Evolutionary conservation across 1,140 invertebrate species (phyloP).

Genomic region (Octopus bimaculoides): DNA sequence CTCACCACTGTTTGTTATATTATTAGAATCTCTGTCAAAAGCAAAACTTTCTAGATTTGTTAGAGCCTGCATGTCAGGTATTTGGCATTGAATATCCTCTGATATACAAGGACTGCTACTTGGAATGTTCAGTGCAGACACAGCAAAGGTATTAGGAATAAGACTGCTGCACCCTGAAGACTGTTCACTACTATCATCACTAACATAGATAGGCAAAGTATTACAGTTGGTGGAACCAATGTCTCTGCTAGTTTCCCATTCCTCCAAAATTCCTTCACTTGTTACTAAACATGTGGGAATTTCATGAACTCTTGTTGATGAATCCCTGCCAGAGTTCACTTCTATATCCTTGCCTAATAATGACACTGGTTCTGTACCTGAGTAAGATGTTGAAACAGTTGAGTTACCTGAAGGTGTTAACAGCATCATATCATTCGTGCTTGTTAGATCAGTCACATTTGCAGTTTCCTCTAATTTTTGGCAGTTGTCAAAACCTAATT

Average conservation of each 20-base stretch:
- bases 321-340: no score
- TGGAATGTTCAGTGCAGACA: no score
- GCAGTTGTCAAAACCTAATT: background rate
- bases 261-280: background rate
- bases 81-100: background rate
- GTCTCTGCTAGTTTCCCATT: background rate
- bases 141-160: no score
- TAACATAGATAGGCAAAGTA: background rate
- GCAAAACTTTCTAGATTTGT: background rate
- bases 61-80: background rate
- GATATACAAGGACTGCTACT: no score
- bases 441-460: background rate
- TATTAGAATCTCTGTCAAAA: no score
- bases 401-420: background rate
- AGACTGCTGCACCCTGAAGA: no score
- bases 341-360: background rate
- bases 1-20: background rate
- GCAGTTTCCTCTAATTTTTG: background rate
- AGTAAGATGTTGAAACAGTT: background rate
- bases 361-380: background rate
- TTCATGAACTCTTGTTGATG: background rate
- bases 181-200: background rate
- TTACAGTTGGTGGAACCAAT: background rate
- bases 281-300: background rate
- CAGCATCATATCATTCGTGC: background rate